These are phyloP conservation scores for Morone saxatilis DNA, from an alignment of 2,113 vertebrate genomes.

Conservation along the genomic window DNA sequence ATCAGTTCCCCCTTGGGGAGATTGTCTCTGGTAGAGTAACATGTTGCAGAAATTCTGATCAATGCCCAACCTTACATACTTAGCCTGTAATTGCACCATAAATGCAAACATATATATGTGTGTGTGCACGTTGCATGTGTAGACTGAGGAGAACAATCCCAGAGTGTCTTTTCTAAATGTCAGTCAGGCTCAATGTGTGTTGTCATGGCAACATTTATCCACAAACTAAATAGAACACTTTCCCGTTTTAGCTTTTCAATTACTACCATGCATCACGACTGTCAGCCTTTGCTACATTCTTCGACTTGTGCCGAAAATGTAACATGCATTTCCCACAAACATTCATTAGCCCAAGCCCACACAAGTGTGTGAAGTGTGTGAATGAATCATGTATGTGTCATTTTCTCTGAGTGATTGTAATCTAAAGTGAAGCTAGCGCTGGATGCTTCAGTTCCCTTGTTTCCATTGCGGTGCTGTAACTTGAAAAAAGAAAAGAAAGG, in stretches of 20 bases:
- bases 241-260: slow-evolving; percentile 35
- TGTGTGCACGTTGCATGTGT: neutral
- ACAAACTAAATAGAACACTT: slow-evolving; percentile 43
- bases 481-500: neutral
- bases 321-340: slow-evolving; percentile 22
- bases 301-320: slow-evolving; percentile 17
- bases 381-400: slow-evolving; percentile 54
- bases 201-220: slow-evolving; percentile 51
- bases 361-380: slow-evolving; percentile 36
- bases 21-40: neutral
- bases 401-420: slow-evolving; percentile 31
- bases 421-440: slow-evolving; percentile 35
- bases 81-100: neutral
- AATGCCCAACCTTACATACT: neutral
- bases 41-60: neutral
- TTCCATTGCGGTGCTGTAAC: slow-evolving; percentile 15
- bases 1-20: neutral
- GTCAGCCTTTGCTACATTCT: slow-evolving; percentile 12
- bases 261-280: slow-evolving; percentile 34
- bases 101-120: neutral
- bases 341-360: slow-evolving; percentile 7
- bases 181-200: slow-evolving; percentile 27
- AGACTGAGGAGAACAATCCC: neutral
- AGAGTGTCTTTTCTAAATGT: slow-evolving; percentile 44
- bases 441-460: slow-evolving; percentile 12